Conservation (phyloP, 2,797 vertebrate species). For the Astyanax mexicanus region DNA sequence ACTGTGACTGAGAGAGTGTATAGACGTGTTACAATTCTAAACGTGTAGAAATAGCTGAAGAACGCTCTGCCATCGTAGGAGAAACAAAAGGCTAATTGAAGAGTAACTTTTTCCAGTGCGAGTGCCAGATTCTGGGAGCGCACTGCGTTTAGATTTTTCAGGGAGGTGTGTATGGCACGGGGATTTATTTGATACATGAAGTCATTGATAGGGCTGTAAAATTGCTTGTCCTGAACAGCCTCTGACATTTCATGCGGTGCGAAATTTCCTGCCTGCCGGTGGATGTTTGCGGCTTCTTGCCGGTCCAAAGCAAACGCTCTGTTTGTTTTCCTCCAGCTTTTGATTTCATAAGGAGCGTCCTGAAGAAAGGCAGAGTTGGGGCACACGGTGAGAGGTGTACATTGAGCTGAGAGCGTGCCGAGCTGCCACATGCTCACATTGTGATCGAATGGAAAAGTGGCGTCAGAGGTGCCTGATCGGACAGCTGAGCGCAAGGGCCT, state of each 20-base stretch:
- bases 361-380: slow-evolving; percentile 15
- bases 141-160: slow-evolving; percentile 66
- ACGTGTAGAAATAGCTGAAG: slow-evolving; percentile 55
- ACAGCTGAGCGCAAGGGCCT: slow-evolving; percentile 69
- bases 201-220: slow-evolving; percentile 40
- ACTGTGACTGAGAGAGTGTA: too few species aligned
- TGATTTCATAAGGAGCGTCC: slow-evolving; percentile 21
- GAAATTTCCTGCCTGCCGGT: slow-evolving; percentile 17
- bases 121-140: slow-evolving; percentile 66
- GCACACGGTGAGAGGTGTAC: slow-evolving; percentile 17
- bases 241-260: slow-evolving; percentile 32
- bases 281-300: slow-evolving; percentile 24
- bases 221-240: slow-evolving; percentile 26
- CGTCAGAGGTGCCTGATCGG: slow-evolving; percentile 70
- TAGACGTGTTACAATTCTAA: slow-evolving; percentile 1
- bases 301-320: slow-evolving; percentile 9
- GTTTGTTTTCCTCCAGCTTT: slow-evolving; percentile 36
- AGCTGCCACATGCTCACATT: slow-evolving; percentile 65
- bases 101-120: slow-evolving; percentile 73
- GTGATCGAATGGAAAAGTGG: slow-evolving; percentile 75
- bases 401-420: slow-evolving; percentile 48
- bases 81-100: slow-evolving; percentile 79
- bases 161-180: slow-evolving; percentile 41
- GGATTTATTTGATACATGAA: slow-evolving; percentile 38
- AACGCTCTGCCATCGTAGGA: slow-evolving; percentile 59